Evolutionary conservation across 2,888 invertebrate species (phyloP).

Genomic region (Eristalinus sepulchralis): DNA sequence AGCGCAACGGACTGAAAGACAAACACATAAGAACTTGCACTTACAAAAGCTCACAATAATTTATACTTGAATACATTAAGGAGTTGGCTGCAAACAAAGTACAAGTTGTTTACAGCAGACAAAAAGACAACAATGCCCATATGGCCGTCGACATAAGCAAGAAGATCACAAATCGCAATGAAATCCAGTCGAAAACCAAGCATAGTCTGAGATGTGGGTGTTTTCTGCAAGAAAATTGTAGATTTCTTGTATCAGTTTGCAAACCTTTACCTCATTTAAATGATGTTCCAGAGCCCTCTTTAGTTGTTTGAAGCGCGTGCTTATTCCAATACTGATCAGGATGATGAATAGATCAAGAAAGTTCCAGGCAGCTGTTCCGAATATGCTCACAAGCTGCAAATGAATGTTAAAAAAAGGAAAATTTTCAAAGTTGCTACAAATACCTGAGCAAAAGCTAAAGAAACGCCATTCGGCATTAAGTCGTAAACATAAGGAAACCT

Average conservation of each 20-base stretch:
- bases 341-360: conserved; percentile 63
- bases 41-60: not conserved
- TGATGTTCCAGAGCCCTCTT: conserved; percentile 27
- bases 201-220: conserved; percentile 30
- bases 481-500: conserved; percentile 19
- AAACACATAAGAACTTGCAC: not conserved
- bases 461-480: conserved; percentile 21
- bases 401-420: not conserved
- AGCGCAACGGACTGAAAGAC: conserved; percentile 37
- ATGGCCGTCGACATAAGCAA: conserved; percentile 49
- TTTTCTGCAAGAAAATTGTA: not conserved
- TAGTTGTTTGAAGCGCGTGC: conserved; percentile 46
- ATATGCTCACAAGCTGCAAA: conserved; percentile 40
- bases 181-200: conserved; percentile 55
- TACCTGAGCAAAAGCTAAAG: conserved; percentile 33
- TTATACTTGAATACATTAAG: conserved; percentile 44
- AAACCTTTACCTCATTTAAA: conserved; percentile 21
- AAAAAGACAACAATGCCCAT: conserved; percentile 55
- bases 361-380: conserved; percentile 60
- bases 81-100: conserved; percentile 49
- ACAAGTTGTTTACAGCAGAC: conserved; percentile 60
- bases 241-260: not conserved
- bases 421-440: not conserved
- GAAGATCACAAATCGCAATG: conserved; percentile 49
- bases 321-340: conserved; percentile 56